Evolutionary conservation across 2,113 vertebrate species (phyloP).

Genomic region (Aptenodytes patagonicus): DNA sequence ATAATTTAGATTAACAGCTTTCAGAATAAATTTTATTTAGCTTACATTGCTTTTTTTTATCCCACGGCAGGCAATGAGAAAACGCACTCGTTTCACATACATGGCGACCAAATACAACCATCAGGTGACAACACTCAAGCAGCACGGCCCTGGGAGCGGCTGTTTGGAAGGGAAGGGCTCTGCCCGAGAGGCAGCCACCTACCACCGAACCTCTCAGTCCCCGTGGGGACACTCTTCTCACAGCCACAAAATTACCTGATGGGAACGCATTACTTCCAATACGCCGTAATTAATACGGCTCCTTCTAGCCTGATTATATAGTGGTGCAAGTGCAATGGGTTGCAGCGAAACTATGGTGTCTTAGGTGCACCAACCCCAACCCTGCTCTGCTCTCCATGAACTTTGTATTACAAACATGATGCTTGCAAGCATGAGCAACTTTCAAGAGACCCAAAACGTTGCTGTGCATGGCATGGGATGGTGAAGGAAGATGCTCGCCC

Average conservation of each 20-base stretch:
- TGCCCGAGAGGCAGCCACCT: not conserved
- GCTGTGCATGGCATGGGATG: not conserved
- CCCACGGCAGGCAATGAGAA: not conserved
- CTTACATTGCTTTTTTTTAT: not conserved
- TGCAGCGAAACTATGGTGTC: accelerated
- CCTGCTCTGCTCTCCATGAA: not conserved
- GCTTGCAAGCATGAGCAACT: not conserved
- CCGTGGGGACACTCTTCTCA: not conserved
- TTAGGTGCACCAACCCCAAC: not conserved
- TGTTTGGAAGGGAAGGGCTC: not conserved
- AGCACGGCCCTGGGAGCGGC: not conserved
- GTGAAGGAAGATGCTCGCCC: not conserved
- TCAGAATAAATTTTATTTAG: not conserved
- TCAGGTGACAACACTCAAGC: not conserved
- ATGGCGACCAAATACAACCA: not conserved
- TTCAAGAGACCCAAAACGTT: not conserved
- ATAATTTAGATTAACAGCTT: not conserved
- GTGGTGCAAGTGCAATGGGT: not conserved
- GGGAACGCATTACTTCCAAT: not conserved
- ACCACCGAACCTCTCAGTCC: not conserved
- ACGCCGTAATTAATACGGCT: not conserved
- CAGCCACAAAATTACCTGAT: not conserved
- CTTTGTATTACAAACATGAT: not conserved
- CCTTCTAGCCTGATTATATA: not conserved
- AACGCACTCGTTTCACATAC: not conserved